These are phyloP conservation scores for Lasaia peninsularis DNA, from an alignment of 1,140 invertebrate species.

Conservation along the genomic window DNA sequence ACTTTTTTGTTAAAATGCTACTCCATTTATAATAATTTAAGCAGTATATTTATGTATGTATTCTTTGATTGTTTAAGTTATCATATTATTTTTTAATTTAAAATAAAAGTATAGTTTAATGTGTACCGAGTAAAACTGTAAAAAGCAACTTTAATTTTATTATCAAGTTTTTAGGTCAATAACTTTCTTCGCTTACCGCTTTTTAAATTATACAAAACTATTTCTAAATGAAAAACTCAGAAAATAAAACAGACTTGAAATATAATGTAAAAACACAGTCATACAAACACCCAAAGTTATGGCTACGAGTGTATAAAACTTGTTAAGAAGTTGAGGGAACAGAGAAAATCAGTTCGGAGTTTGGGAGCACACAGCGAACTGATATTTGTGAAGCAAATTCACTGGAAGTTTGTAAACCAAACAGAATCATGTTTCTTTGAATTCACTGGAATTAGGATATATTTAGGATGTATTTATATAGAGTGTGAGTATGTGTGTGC, in stretches of 20 bases:
- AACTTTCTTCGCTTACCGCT: too few species aligned
- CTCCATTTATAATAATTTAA: too few species aligned
- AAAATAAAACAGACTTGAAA: not conserved
- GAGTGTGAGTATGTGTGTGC: constrained; percentile 33
- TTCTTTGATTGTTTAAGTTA: too few species aligned
- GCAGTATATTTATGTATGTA: too few species aligned
- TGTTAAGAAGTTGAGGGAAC: constrained; percentile 9
- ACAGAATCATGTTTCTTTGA: constrained; percentile 33
- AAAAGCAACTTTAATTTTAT: too few species aligned
- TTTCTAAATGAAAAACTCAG: too few species aligned
- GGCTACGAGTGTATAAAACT: not conserved
- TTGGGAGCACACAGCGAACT: constrained; percentile 9
- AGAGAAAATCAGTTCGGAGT: constrained; percentile 7
- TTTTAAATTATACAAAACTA: too few species aligned
- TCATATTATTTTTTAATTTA: too few species aligned
- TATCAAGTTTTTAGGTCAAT: too few species aligned
- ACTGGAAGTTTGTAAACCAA: constrained; percentile 33
- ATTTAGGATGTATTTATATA: constrained; percentile 43
- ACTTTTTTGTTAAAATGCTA: too few species aligned
- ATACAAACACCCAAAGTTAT: not conserved
- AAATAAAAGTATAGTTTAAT: too few species aligned
- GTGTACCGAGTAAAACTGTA: too few species aligned
- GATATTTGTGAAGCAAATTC: constrained; percentile 42
- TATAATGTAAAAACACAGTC: not conserved
- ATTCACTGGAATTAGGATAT: constrained; percentile 35